Conservation (phyloP, 1,140 invertebrate species). For the Agraylea sexmaculata region DNA sequence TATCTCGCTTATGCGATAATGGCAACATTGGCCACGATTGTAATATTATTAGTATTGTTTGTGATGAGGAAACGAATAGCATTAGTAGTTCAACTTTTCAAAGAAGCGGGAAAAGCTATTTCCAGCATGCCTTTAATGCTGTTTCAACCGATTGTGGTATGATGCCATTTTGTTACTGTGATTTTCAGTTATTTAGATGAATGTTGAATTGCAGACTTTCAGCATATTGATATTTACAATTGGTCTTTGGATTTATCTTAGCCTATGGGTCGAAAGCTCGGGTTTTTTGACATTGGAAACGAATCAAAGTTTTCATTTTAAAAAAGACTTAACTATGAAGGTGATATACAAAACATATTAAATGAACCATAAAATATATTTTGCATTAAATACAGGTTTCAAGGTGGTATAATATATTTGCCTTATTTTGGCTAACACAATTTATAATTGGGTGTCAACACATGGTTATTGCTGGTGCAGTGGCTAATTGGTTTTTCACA, state of each 20-base stretch:
- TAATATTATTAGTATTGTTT: constrained; percentile 54
- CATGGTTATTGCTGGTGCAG: constrained; percentile 62
- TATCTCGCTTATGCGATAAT: constrained; percentile 48
- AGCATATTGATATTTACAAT: constrained; percentile 41
- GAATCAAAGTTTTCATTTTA: constrained; percentile 37
- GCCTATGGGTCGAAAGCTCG: constrained; percentile 50
- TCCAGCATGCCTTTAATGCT: constrained; percentile 57
- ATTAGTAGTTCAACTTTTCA: constrained; percentile 58
- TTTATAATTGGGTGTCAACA: constrained; percentile 68
- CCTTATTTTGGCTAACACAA: constrained; percentile 60
- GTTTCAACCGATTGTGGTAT: constrained; percentile 61
- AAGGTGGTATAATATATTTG: constrained; percentile 56
- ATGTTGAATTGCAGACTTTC: constrained; percentile 50
- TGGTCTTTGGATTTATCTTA: constrained; percentile 48
- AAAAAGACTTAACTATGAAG: constrained; percentile 40
- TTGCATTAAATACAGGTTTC: constrained; percentile 36
- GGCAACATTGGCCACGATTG: constrained; percentile 47
- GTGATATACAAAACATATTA: constrained; percentile 25
- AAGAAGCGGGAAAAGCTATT: constrained; percentile 65
- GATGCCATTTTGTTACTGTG: constrained; percentile 20
- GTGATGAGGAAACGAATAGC: constrained; percentile 61
- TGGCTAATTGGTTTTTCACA: constrained; percentile 66
- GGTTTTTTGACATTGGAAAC: constrained; percentile 39
- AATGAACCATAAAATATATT: constrained; percentile 5
- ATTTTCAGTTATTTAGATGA: not conserved